phyloP scores from a whole-genome alignment of 2,113 vertebrate species.

The Craseonycteris thonglongyai region DNA sequence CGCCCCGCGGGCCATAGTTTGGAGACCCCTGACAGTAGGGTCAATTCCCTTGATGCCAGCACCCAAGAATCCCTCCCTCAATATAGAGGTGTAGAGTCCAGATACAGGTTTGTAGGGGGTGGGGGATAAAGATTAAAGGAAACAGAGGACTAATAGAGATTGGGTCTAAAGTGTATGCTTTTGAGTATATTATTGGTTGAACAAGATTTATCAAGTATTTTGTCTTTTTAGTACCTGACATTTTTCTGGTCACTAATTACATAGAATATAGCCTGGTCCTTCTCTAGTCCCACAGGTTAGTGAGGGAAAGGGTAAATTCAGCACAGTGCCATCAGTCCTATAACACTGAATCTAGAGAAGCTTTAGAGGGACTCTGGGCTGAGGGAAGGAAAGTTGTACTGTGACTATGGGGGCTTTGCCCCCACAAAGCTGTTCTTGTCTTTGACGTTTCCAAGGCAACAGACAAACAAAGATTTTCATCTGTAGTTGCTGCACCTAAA shows the following conservation, averaged over 20 bases:
- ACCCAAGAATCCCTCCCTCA: not conserved
- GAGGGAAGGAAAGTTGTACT: not conserved
- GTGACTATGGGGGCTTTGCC: not conserved
- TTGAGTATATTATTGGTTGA: not conserved
- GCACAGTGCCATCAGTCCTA: not conserved
- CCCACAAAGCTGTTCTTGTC: not conserved
- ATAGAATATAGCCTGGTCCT: not conserved
- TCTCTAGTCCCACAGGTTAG: not conserved
- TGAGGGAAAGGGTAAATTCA: not conserved
- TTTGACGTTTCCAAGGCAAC: not conserved
- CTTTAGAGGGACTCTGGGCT: not conserved
- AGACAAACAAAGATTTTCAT: not conserved
- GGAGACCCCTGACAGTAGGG: conserved; percentile 30
- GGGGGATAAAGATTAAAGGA: conserved; percentile 16
- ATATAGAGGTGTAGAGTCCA: conserved; percentile 33
- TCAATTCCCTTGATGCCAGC: conserved; percentile 56
- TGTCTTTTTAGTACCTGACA: not conserved
- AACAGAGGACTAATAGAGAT: conserved; percentile 23
- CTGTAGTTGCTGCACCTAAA: not conserved
- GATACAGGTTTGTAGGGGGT: not conserved
- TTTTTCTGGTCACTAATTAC: not conserved
- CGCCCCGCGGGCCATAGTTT: too few relatives aligned
- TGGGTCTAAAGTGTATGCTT: not conserved
- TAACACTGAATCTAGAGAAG: not conserved
- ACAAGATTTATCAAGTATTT: not conserved